Percentiles rank a stretch among this genome's conserved stretches.
Conservation (phyloP, 2,113 vertebrate genomes). For the Tragelaphus buxtoni region DNA sequence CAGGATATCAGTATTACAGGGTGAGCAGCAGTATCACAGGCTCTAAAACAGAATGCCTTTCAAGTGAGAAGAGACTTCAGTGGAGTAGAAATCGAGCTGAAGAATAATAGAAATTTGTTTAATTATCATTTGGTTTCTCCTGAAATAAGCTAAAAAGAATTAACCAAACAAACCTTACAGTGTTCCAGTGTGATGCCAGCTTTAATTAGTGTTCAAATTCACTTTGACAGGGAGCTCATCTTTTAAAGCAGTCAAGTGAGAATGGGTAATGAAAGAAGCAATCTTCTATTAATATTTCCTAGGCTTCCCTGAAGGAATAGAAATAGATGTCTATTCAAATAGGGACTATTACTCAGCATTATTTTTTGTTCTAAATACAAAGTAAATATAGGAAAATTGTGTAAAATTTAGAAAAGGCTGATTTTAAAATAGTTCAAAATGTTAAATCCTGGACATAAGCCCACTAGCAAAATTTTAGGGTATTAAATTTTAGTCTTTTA, state of each 20-base stretch:
- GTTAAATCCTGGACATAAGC: neutral
- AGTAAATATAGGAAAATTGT: neutral
- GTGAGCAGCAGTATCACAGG: accelerated
- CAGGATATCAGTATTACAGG: neutral
- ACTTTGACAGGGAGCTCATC: neutral
- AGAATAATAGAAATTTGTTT: neutral
- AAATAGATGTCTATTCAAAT: neutral
- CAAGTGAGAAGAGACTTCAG: neutral
- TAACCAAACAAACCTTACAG: conserved; percentile 25
- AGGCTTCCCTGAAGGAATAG: neutral
- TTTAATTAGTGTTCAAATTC: conserved; percentile 28
- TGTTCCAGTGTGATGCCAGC: neutral
- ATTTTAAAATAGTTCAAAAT: neutral
- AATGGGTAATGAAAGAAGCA: neutral
- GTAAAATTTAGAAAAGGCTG: neutral
- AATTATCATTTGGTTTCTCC: neutral
- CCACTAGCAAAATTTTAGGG: neutral
- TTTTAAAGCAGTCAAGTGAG: conserved; percentile 2
- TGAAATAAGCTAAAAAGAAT: conserved; percentile 23
- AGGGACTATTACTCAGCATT: neutral
- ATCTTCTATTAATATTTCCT: neutral
- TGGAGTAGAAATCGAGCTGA: neutral
- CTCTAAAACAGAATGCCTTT: neutral
- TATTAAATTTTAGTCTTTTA: neutral
- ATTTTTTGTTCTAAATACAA: neutral